Conservation (phyloP, 2,113 vertebrate species). For the Ibidorhyncha struthersii region DNA sequence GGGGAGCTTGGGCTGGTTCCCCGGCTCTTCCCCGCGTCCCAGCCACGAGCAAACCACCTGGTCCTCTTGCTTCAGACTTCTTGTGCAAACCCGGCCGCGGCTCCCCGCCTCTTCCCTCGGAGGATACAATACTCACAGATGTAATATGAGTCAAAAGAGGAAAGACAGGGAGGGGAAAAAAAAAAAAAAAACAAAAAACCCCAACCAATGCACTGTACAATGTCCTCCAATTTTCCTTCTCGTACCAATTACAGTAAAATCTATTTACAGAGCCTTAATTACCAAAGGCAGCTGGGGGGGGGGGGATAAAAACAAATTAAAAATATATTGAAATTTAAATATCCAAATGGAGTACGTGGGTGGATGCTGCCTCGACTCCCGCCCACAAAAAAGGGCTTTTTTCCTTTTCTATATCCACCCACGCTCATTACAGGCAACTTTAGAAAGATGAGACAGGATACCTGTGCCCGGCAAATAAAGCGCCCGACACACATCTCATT, state of each 20-base stretch:
- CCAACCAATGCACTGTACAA: constrained; percentile 12
- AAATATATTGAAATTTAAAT: constrained; percentile 73
- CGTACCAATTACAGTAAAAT: constrained; percentile 64
- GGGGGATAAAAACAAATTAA: constrained; percentile 66
- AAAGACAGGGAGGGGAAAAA: neutral
- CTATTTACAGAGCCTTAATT: constrained; percentile 72
- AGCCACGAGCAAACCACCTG: neutral
- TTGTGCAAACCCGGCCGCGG: neutral
- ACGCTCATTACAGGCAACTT: constrained; percentile 48
- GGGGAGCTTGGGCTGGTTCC: neutral
- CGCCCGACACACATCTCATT: neutral
- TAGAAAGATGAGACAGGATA: constrained; percentile 25
- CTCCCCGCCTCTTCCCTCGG: neutral
- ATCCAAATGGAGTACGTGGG: constrained; percentile 65
- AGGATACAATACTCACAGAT: neutral
- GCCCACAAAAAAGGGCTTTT: constrained; percentile 18
- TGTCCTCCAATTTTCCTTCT: constrained; percentile 60
- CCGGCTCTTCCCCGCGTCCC: rapidly evolving
- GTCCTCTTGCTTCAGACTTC: neutral
- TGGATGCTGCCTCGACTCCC: constrained; percentile 51
- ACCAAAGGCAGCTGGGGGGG: constrained; percentile 45
- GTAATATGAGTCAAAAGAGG: constrained; percentile 33
- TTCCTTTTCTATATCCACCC: constrained; percentile 45
- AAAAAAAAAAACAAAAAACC: neutral
- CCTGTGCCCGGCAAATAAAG: neutral